phyloP scores from a whole-genome alignment of 2,113 vertebrate genomes.

The Poecilia latipinna region DNA sequence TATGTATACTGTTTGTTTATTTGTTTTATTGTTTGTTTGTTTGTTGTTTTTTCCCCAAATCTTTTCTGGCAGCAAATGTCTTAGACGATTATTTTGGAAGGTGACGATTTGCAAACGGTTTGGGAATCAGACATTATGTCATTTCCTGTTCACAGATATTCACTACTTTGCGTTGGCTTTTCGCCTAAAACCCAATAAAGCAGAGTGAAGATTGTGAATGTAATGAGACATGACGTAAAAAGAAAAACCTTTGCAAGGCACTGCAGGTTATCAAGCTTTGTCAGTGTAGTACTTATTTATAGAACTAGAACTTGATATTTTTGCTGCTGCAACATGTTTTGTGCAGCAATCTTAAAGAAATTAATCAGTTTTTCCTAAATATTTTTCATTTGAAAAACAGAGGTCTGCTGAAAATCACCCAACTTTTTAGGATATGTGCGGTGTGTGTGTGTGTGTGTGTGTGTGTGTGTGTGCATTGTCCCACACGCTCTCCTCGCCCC shows the following conservation, averaged over 20 bases:
- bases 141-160: not conserved
- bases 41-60: too few relatives aligned
- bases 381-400: not conserved
- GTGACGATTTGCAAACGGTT: not conserved
- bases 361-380: not conserved
- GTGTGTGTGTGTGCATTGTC: conserved; percentile 28
- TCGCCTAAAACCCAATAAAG: too few relatives aligned
- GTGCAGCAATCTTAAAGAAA: not conserved
- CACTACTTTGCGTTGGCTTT: too few relatives aligned
- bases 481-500: conserved; percentile 39
- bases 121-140: not conserved
- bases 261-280: too few relatives aligned
- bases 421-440: not conserved
- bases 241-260: not conserved
- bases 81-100: too few relatives aligned
- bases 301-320: not conserved
- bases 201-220: too few relatives aligned
- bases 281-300: not conserved
- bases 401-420: not conserved
- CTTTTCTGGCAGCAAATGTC: too few relatives aligned
- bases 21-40: too few relatives aligned
- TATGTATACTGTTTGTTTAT: too few relatives aligned
- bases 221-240: too few relatives aligned
- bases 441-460: not conserved
- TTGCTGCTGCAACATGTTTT: not conserved